Conservation (phyloP, 2,113 vertebrate genomes). For the Oryzias woworae region DNA sequence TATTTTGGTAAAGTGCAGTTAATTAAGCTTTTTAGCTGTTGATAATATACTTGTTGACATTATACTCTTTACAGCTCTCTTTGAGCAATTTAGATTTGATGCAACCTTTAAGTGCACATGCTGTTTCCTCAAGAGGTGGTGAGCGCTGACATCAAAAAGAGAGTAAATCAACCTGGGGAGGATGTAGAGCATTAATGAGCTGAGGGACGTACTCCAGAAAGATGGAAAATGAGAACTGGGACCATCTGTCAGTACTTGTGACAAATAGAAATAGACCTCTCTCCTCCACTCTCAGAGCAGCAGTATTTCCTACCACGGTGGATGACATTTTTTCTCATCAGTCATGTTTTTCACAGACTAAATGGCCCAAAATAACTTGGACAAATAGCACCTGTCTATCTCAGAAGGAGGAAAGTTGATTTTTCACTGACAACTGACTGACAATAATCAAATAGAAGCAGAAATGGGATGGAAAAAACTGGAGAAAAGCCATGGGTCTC, state of each 20-base stretch:
- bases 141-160: constrained; percentile 18
- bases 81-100: background rate
- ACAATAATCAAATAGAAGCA: constrained; percentile 62
- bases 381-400: constrained; percentile 69
- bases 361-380: constrained; percentile 77
- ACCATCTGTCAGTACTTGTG: constrained; percentile 57
- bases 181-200: constrained; percentile 38
- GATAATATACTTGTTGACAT: background rate
- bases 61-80: background rate
- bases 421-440: constrained; percentile 74
- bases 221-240: constrained; percentile 48
- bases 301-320: constrained; percentile 34
- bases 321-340: constrained; percentile 70
- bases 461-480: constrained; percentile 6
- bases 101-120: constrained; percentile 11
- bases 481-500: constrained; percentile 53
- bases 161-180: constrained; percentile 41
- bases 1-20: no score
- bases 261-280: constrained; percentile 54
- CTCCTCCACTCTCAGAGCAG: constrained; percentile 32
- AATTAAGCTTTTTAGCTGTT: no score
- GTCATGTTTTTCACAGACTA: constrained; percentile 64
- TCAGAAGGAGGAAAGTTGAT: constrained; percentile 59
- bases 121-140: constrained; percentile 22
- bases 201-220: constrained; percentile 27